phyloP scores from a whole-genome alignment of 2,888 invertebrate genomes.

The Polydesmus complanatus region DNA sequence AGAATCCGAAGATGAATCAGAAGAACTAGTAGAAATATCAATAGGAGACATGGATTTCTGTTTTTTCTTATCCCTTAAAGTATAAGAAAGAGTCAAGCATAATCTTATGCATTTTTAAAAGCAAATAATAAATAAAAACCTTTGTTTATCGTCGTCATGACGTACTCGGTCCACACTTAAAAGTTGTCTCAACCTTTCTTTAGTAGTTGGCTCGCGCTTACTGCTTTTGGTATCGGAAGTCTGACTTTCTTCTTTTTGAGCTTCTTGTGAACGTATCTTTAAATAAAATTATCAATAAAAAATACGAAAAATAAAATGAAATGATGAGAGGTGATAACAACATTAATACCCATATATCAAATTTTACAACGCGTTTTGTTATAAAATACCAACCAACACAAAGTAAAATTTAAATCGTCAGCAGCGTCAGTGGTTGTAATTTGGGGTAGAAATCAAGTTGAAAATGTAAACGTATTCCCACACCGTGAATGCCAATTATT shows the following conservation, averaged over 20 bases:
- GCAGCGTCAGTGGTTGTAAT: no score
- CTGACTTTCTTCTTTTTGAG: background rate
- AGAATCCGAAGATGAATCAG: conserved; percentile 8
- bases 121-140: background rate
- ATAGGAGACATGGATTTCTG: background rate
- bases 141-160: background rate
- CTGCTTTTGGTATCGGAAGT: background rate
- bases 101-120: background rate
- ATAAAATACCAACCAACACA: no score
- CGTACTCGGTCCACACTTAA: background rate
- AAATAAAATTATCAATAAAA: background rate
- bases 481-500: no score
- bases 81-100: background rate
- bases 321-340: no score
- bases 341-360: no score
- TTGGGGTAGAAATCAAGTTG: no score
- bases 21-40: background rate
- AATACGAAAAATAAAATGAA: no score
- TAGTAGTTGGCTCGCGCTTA: background rate
- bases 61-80: background rate
- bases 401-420: no score
- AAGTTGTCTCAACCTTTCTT: background rate
- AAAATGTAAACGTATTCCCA: no score
- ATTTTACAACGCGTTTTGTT: no score
- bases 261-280: background rate